A percentile compares a stretch with the other conserved stretches of the same genome.
Conservation (phyloP, 1,140 invertebrate species). For the Portunus trituberculatus region DNA sequence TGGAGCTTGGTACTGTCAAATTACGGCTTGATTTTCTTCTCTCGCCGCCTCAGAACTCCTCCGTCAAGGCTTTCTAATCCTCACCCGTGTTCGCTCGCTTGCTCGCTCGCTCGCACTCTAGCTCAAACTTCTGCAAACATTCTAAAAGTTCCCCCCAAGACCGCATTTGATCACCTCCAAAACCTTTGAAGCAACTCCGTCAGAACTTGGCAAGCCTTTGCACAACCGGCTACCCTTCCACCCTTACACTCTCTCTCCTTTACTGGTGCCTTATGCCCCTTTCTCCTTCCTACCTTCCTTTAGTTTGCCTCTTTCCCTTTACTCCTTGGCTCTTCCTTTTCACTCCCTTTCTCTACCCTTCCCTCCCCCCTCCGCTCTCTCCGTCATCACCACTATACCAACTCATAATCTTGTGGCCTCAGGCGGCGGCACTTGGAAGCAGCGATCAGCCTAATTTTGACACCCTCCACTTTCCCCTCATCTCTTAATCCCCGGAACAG, state of each 20-base stretch:
- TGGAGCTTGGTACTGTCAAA: background rate
- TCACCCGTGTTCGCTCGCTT: no score
- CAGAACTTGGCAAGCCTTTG: background rate
- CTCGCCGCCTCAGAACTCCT: background rate
- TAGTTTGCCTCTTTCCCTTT: background rate
- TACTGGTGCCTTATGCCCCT: background rate
- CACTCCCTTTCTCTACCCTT: background rate
- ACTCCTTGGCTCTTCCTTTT: background rate
- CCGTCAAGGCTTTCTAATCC: background rate
- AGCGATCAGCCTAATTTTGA: slow-evolving; percentile 22
- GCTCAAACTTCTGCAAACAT: slow-evolving; percentile 3
- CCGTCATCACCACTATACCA: background rate
- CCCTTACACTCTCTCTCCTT: background rate
- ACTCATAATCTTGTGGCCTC: background rate
- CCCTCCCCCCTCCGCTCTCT: background rate
- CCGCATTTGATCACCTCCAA: slow-evolving; percentile 18
- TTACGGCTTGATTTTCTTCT: background rate
- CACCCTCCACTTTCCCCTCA: slow-evolving; percentile 5
- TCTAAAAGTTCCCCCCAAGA: slow-evolving; percentile 12
- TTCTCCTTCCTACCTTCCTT: slow-evolving; percentile 2
- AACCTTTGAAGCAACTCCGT: slow-evolving; percentile 12
- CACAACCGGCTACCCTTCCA: background rate
- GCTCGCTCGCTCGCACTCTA: background rate
- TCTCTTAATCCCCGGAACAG: slow-evolving; percentile 10
- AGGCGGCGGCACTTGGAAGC: background rate